Evolutionary conservation across 2,113 vertebrate species (phyloP).

Genomic region (Origma solitaria): DNA sequence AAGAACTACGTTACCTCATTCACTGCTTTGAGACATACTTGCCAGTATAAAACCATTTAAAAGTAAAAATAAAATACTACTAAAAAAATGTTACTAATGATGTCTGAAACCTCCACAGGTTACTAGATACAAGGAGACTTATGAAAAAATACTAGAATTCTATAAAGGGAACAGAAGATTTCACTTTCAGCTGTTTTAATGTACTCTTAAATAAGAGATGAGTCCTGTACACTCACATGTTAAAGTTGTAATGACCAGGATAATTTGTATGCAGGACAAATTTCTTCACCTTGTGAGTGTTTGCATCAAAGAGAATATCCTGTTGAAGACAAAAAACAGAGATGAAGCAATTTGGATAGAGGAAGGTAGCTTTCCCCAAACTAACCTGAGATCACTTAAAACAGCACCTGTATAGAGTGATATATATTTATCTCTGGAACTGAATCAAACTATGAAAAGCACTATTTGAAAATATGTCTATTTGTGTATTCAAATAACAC

Average conservation of each 20-base stretch:
- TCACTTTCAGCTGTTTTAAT: neutral
- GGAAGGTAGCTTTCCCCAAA: neutral
- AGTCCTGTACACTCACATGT: conserved; percentile 84
- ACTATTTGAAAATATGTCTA: neutral
- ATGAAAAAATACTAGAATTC: neutral
- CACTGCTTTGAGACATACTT: neutral
- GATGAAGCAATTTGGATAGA: neutral
- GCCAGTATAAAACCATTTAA: neutral
- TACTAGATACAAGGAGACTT: neutral
- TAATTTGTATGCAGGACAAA: conserved; percentile 98
- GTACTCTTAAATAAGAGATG: neutral
- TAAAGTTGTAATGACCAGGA: conserved; percentile 99
- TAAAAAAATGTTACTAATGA: neutral
- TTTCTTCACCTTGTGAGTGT: conserved; percentile 96
- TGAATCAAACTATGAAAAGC: neutral
- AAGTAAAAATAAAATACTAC: neutral
- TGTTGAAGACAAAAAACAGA: conserved; percentile 28
- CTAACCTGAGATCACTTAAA: neutral
- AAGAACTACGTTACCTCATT: neutral
- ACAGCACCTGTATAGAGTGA: neutral
- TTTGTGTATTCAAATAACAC: neutral
- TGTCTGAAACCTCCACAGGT: neutral
- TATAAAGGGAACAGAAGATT: neutral
- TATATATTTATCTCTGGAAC: neutral
- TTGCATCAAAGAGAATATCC: conserved; percentile 98